These are phyloP conservation scores for Chiloscyllium punctatum DNA, from an alignment of 2,797 vertebrate species.

Conservation along the genomic window DNA sequence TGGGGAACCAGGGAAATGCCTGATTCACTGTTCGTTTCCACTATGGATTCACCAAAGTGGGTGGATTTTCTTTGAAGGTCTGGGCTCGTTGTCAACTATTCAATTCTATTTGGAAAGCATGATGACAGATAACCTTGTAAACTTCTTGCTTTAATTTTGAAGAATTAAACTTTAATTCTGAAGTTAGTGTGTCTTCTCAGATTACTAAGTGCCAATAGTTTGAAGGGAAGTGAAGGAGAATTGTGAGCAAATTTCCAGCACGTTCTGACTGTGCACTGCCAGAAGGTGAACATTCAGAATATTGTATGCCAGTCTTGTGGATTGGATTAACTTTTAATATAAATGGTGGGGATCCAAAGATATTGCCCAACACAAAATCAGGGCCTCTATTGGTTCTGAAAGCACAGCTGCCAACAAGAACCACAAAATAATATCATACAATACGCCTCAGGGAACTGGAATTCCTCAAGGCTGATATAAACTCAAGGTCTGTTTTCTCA, in stretches of 20 bases:
- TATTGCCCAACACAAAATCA: neutral
- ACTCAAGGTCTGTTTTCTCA: neutral
- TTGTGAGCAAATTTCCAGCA: neutral
- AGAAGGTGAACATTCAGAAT: neutral
- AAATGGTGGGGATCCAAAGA: neutral
- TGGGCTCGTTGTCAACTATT: slow-evolving; percentile 25
- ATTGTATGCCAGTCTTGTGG: neutral
- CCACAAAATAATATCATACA: neutral
- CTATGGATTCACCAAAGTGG: neutral
- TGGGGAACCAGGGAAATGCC: neutral
- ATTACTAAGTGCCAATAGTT: neutral
- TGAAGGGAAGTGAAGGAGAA: neutral
- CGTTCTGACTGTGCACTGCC: neutral
- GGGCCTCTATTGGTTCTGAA: neutral
- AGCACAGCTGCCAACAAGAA: neutral
- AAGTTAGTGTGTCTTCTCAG: neutral
- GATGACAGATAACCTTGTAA: neutral
- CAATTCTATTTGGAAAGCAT: slow-evolving; percentile 9
- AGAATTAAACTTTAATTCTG: neutral
- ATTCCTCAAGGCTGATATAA: neutral
- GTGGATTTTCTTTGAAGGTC: neutral
- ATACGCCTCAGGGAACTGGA: neutral
- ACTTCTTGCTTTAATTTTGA: no score
- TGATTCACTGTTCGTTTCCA: neutral
- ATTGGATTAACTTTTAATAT: neutral